phyloP scores from a whole-genome alignment of 1,140 invertebrate genomes.

The Apis laboriosa region DNA sequence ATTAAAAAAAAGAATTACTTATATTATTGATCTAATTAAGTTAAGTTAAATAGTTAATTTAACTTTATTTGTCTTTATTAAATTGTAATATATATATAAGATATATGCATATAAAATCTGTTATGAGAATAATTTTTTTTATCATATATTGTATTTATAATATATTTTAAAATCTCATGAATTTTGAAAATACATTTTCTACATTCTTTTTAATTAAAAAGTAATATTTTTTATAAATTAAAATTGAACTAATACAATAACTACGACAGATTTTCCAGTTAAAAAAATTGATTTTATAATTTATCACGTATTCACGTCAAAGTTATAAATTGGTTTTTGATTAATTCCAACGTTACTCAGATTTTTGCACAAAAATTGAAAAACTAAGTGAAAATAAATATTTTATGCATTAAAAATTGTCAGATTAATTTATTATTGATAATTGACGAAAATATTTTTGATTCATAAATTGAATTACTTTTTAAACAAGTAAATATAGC shows the following conservation, averaged over 20 bases:
- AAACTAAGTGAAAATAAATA: background rate
- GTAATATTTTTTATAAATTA: background rate
- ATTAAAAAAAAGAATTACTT: background rate
- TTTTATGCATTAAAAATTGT: background rate
- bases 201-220: background rate
- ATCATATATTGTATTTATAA: too few relatives aligned
- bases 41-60: too few relatives aligned
- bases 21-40: background rate
- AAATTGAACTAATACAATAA: background rate
- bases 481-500: background rate
- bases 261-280: background rate
- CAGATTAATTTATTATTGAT: background rate
- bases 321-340: background rate
- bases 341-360: background rate
- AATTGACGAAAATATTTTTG: background rate
- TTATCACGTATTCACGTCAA: too few relatives aligned
- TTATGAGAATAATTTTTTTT: background rate
- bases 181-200: background rate
- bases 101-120: too few relatives aligned
- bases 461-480: background rate
- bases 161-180: background rate
- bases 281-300: background rate
- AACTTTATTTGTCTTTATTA: too few relatives aligned
- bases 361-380: background rate
- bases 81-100: too few relatives aligned